A percentile compares a stretch with the other conserved stretches of the same genome.
Evolutionary conservation across 2,888 invertebrate genomes (phyloP).

Genomic region (Oegoconia quadripuncta): DNA sequence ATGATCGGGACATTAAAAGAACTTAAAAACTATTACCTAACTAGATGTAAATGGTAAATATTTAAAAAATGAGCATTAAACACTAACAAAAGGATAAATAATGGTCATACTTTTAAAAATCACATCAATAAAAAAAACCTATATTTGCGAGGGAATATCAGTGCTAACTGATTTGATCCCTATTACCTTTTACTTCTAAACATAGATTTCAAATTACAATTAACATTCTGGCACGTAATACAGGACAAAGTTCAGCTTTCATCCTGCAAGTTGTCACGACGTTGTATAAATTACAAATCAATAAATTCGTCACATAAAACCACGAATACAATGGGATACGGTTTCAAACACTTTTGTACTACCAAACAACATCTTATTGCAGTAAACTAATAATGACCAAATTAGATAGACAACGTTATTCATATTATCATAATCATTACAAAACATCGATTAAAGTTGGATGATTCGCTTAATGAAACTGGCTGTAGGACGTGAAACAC

Average conservation of each 20-base stretch:
- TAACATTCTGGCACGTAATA: conserved; percentile 74
- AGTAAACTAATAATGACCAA: conserved; percentile 40
- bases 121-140: conserved; percentile 54
- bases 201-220: conserved; percentile 63
- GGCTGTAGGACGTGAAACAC: conserved; percentile 58
- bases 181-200: conserved; percentile 45
- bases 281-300: conserved; percentile 18
- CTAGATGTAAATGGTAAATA: conserved; percentile 72
- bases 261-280: conserved; percentile 52
- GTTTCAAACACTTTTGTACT: conserved; percentile 60
- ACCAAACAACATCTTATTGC: conserved; percentile 49
- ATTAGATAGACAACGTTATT: no score
- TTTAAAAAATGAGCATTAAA: conserved; percentile 74
- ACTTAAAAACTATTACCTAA: conserved; percentile 63
- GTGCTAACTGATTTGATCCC: conserved; percentile 52
- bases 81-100: conserved; percentile 71
- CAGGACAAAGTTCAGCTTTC: conserved; percentile 50
- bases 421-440: conserved; percentile 23
- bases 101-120: conserved; percentile 64
- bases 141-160: conserved; percentile 36
- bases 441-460: conserved; percentile 32
- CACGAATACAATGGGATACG: conserved; percentile 45
- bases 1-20: conserved; percentile 51
- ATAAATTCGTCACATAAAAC: conserved; percentile 66
- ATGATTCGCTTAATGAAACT: conserved; percentile 36